These are phyloP conservation scores for Megalurothrips usitatus DNA, from an alignment of 2,888 invertebrate genomes.

Conservation along the genomic window DNA sequence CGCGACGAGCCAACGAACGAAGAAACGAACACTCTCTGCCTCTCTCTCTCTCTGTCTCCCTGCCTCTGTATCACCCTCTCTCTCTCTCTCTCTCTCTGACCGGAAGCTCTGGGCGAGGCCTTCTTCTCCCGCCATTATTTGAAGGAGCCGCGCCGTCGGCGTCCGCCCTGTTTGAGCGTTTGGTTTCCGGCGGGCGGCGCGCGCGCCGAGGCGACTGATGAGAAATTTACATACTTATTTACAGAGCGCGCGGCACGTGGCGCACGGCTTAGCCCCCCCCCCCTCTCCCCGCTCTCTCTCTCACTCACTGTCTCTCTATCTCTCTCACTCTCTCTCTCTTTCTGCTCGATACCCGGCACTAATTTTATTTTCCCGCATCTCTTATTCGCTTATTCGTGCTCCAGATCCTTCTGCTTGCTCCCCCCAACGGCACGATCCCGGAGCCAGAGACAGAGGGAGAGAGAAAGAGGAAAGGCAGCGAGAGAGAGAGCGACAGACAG, in stretches of 20 bases:
- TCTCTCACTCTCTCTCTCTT: too few species aligned
- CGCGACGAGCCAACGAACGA: too few species aligned
- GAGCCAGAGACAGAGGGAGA: too few species aligned
- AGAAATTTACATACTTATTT: constrained; percentile 11
- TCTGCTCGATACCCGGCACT: too few species aligned
- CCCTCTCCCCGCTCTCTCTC: background rate
- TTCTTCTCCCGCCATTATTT: background rate
- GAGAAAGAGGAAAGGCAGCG: too few species aligned
- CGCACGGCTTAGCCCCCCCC: background rate
- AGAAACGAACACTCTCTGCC: too few species aligned
- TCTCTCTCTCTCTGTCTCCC: background rate
- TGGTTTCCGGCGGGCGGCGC: constrained; percentile 1
- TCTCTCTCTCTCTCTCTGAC: background rate
- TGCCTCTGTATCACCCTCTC: background rate
- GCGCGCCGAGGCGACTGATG: background rate
- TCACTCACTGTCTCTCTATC: too few species aligned
- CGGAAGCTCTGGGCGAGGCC: background rate
- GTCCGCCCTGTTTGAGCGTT: background rate
- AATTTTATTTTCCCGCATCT: too few species aligned
- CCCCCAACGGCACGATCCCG: too few species aligned
- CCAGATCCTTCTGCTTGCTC: too few species aligned
- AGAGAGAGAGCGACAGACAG: too few species aligned
- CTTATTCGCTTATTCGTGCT: too few species aligned
- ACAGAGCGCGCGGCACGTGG: background rate
- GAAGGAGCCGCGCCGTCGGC: background rate